Percentiles rank a stretch among this genome's conserved stretches.
These are phyloP conservation scores for Lycophotia porphyrea DNA, from an alignment of 2,888 invertebrate genomes.

Conservation along the genomic window DNA sequence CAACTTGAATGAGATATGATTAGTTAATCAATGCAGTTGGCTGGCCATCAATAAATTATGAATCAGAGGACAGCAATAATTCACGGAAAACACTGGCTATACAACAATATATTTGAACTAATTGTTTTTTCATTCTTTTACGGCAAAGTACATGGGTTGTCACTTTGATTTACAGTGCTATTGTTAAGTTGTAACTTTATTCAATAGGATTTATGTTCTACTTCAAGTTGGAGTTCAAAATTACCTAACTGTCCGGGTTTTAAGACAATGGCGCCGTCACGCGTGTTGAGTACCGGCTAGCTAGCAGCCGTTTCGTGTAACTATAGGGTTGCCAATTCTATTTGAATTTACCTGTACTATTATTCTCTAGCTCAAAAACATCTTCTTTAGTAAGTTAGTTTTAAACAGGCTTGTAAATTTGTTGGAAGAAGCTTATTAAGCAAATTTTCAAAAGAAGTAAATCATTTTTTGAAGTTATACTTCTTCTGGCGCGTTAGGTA, in stretches of 20 bases:
- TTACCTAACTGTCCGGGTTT: conserved; percentile 42
- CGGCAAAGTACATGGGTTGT: conserved; percentile 10
- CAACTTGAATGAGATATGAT: neutral
- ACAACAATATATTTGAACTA: neutral
- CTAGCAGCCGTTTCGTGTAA: conserved; percentile 37
- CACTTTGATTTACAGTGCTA: conserved; percentile 28
- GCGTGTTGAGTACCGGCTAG: conserved; percentile 6
- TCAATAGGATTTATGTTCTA: conserved; percentile 42
- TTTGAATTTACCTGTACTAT: conserved; percentile 3
- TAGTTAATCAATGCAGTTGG: neutral
- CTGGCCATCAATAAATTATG: neutral
- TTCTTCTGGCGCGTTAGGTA: no score
- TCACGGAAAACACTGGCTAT: no score
- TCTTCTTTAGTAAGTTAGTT: neutral
- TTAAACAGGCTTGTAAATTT: neutral
- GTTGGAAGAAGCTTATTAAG: neutral
- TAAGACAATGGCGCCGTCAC: conserved; percentile 51
- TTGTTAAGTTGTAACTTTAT: conserved; percentile 31
- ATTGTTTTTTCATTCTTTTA: conserved; percentile 22
- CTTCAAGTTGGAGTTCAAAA: conserved; percentile 30
- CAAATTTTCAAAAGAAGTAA: neutral
- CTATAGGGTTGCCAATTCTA: conserved; percentile 60
- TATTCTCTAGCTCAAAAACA: no score
- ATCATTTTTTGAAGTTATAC: no score
- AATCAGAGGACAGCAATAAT: neutral